Evolutionary conservation across 1,140 invertebrate genomes (phyloP).

Genomic region (Batillaria attramentaria): DNA sequence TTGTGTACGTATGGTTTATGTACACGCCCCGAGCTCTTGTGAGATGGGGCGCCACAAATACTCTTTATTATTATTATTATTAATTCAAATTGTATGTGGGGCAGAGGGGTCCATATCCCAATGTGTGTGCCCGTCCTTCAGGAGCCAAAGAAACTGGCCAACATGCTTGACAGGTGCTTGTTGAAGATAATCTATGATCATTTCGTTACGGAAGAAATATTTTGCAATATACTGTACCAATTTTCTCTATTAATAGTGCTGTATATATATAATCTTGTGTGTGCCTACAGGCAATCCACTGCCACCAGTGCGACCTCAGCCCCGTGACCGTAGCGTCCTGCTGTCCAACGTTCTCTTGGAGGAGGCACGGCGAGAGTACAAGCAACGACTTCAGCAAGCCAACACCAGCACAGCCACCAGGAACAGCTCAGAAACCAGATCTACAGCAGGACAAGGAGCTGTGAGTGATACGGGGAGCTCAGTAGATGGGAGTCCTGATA

Average conservation of each 20-base stretch:
- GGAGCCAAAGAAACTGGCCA: too few relatives aligned
- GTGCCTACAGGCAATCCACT: background rate
- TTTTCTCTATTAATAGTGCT: background rate
- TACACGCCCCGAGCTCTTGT: too few relatives aligned
- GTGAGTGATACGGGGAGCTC: background rate
- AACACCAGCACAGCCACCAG: background rate
- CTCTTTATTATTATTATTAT: too few relatives aligned
- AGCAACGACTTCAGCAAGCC: too few relatives aligned
- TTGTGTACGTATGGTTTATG: too few relatives aligned
- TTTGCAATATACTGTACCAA: background rate
- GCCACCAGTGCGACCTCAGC: slow-evolving; percentile 4
- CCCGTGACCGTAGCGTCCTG: background rate
- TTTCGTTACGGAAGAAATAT: background rate
- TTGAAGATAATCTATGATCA: background rate
- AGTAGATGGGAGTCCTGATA: background rate
- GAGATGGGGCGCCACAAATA: too few relatives aligned
- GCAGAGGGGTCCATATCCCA: too few relatives aligned
- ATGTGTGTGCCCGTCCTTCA: too few relatives aligned
- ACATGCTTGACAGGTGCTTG: background rate
- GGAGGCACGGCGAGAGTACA: slow-evolving; percentile 1
- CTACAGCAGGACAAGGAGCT: background rate
- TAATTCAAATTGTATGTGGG: too few relatives aligned
- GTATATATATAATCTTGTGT: background rate
- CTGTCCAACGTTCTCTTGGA: slow-evolving; percentile 16
- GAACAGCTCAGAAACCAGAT: background rate